Evolutionary conservation across 2,797 vertebrate species (phyloP), one percentile per base, ranked within the genome.

Genomic region (Sphaeramia orbicularis): DNA sequence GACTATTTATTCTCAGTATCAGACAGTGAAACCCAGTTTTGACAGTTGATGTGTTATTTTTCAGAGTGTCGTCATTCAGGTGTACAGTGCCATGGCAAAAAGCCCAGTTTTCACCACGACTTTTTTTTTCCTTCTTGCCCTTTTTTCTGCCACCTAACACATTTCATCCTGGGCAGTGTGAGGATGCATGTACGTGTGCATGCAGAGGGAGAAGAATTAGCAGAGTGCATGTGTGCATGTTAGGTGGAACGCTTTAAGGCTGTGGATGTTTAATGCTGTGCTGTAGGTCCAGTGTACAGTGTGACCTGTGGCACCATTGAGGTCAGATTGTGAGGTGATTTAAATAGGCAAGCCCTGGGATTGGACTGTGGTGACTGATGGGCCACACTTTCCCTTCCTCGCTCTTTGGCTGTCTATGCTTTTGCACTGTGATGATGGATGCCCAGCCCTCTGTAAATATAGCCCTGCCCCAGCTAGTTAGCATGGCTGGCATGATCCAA

Each of bases 361-460:
- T 87, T 83, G 80, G 78, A 81, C 75, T 49, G 75, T 84, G 89
- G 76, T 92, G 91, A 92, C 77, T 85, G 91, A 92, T 83, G 81
- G 85, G 71, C 81, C 84, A 91, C 90, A 91, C 90, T 92, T 92
- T 92, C 87, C 85, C 88, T 91, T 90, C 86, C 89, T 90, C 58
- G 66, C 81, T 79, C 85, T 69, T 71, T 86, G 86, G 78, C 80
- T 84, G 86, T 88, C 86, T 74, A 78, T 81, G 78, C 78, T 74
- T 85, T 79, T 78, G 85, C 81, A 24, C 89, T 65, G 74, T 40
- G 81, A 85, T 92, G 91, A 93, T 91, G 86, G 91, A 93, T 89
- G 87, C 89, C 88, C 84, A 75, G 83, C 84, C 86, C 84, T 83
- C 80, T 62, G 74, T 93, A 95, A 94, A 94, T 95, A 94, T 94